phyloP scores from a whole-genome alignment of 2,113 vertebrate species.

The Polypterus senegalus region DNA sequence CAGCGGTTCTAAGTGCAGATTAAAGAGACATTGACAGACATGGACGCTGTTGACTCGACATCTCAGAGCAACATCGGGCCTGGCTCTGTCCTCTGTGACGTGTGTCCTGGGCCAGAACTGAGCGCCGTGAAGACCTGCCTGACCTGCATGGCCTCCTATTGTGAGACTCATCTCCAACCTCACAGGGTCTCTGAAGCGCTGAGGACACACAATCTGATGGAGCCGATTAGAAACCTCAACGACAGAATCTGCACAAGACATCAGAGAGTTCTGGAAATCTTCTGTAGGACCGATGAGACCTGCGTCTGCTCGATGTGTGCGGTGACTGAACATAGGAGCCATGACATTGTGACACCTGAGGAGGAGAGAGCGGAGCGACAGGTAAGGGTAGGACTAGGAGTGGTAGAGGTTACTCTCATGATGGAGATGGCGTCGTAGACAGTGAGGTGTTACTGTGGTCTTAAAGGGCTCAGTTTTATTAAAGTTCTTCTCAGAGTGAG shows the following conservation, averaged over 20 bases:
- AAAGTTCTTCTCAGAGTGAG: too few species aligned
- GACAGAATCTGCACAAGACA: conserved; percentile 11
- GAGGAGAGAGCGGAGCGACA: not conserved
- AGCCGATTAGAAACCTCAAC: not conserved
- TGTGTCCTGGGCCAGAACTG: not conserved
- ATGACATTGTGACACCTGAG: conserved; percentile 2
- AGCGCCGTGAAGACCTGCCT: conserved; percentile 29
- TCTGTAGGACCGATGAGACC: conserved; percentile 15
- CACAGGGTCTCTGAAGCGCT: conserved; percentile 12
- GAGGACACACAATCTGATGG: conserved; percentile 13
- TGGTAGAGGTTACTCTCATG: too few species aligned
- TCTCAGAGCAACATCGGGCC: not conserved
- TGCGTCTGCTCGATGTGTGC: conserved; percentile 13
- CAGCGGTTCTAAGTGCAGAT: conserved; percentile 31
- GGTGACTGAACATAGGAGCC: conserved; percentile 6
- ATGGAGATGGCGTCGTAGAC: too few species aligned
- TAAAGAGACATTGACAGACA: conserved; percentile 22
- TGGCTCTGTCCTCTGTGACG: conserved; percentile 14
- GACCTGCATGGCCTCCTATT: conserved; percentile 33
- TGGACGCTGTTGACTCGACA: not conserved
- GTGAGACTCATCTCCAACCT: conserved; percentile 16
- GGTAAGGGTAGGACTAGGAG: not conserved
- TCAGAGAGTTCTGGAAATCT: conserved; percentile 14
- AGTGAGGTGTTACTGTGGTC: too few species aligned
- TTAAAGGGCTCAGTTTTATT: too few species aligned